Evolutionary conservation across 64 coral and sea anemone genomes (phyloP).

Genomic region (Hydrozoanthus tunicans): DNA sequence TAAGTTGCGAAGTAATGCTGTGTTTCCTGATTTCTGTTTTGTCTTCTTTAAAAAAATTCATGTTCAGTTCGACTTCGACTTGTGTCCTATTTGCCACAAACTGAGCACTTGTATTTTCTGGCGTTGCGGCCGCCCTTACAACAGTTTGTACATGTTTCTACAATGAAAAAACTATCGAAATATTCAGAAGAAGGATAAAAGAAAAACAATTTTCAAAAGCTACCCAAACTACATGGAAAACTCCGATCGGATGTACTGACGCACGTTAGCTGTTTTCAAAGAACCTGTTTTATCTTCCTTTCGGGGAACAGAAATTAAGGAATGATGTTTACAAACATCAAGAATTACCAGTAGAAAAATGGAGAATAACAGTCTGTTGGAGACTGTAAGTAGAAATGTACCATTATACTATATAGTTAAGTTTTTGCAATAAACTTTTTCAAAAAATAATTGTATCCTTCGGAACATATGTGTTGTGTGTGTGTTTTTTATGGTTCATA

Average conservation of each 20-base stretch:
- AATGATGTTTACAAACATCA: background rate
- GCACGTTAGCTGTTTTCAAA: background rate
- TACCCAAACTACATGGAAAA: slow-evolving; percentile 1
- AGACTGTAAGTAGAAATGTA: background rate
- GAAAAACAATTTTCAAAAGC: background rate
- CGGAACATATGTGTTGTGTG: too few species aligned
- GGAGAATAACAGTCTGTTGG: background rate
- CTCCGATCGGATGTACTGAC: background rate
- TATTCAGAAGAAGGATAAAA: background rate
- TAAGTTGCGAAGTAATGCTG: background rate
- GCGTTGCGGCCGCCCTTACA: background rate
- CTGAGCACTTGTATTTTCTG: background rate
- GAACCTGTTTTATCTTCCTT: background rate
- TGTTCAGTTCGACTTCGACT: background rate
- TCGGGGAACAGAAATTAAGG: background rate
- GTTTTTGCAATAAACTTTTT: too few species aligned
- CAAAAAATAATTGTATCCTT: too few species aligned
- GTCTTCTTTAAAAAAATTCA: background rate
- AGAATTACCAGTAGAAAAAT: background rate
- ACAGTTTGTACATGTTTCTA: background rate
- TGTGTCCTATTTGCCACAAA: background rate
- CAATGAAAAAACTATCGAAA: background rate
- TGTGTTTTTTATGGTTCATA: too few species aligned
- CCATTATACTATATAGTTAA: too few species aligned
- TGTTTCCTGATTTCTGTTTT: background rate